Conservation (phyloP, 2,113 vertebrate genomes). For the Crotalus helleri region DNA sequence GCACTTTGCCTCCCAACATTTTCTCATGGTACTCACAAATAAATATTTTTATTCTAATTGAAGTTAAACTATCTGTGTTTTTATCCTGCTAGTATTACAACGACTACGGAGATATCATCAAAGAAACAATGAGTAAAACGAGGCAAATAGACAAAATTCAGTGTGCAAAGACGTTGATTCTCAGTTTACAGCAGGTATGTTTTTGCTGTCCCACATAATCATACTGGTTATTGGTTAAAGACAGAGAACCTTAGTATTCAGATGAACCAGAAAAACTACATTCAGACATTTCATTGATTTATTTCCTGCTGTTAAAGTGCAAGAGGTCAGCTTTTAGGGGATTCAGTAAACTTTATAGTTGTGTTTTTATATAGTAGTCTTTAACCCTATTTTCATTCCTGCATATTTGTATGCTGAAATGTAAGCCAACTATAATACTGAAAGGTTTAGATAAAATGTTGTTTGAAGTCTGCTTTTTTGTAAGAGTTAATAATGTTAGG, state of each 20-base stretch:
- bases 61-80: conserved; percentile 1
- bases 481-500: background rate
- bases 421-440: background rate
- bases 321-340: background rate
- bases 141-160: conserved; percentile 98
- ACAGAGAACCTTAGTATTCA: background rate
- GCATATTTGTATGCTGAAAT: background rate
- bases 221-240: background rate
- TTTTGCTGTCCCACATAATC: background rate
- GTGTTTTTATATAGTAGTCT: background rate
- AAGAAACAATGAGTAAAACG: conserved; percentile 99
- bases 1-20: background rate
- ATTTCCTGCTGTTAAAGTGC: background rate
- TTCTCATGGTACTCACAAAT: background rate
- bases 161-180: conserved; percentile 97
- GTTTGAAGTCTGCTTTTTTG: background rate
- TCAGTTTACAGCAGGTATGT: conserved; percentile 97
- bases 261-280: background rate
- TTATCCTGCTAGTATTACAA: conserved; percentile 88
- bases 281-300: background rate
- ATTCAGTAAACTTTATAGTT: background rate
- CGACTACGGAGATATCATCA: conserved; percentile 98
- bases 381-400: background rate
- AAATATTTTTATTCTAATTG: background rate
- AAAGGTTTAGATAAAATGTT: background rate